A percentile compares a stretch with the other conserved stretches of the same genome.
Conservation (phyloP, 92 coral and sea anemone genomes). For the Umimayanthus kanabou region DNA sequence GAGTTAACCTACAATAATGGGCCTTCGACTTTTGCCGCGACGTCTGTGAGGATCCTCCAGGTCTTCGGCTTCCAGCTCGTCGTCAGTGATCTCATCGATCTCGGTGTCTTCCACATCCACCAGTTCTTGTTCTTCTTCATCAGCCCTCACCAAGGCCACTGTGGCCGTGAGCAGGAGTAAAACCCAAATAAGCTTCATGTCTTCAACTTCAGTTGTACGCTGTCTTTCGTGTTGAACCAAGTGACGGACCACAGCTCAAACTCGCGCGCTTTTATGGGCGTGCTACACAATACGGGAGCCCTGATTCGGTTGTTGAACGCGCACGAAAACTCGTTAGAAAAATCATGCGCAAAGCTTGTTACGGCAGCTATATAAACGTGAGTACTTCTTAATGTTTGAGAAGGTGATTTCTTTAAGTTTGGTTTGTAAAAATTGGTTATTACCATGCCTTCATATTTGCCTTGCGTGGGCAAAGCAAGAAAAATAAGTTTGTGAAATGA, state of each 20-base stretch:
- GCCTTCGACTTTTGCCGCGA: background rate
- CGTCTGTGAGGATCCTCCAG: background rate
- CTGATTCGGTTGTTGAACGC: background rate
- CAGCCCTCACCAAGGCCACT: conserved; percentile 55
- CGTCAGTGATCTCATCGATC: background rate
- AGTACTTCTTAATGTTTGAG: too few relatives aligned
- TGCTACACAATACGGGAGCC: background rate
- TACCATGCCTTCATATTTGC: background rate
- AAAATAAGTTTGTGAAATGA: background rate
- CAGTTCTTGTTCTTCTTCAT: conserved; percentile 21
- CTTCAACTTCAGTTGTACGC: background rate
- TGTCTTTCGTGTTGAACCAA: background rate
- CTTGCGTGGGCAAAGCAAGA: background rate
- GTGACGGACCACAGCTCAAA: background rate
- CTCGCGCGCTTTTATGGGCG: background rate
- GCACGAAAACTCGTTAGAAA: background rate
- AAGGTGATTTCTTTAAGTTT: background rate
- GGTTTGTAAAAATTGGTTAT: background rate
- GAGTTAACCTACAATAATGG: background rate
- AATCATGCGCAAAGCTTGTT: background rate
- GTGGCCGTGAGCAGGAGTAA: conserved; percentile 51
- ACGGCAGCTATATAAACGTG: conserved; percentile 13
- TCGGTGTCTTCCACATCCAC: conserved; percentile 29
- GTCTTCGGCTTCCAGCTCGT: background rate
- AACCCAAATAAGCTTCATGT: conserved; percentile 54